Evolutionary conservation across 2,888 invertebrate species (phyloP).

Genomic region (Mythimna albipuncta): DNA sequence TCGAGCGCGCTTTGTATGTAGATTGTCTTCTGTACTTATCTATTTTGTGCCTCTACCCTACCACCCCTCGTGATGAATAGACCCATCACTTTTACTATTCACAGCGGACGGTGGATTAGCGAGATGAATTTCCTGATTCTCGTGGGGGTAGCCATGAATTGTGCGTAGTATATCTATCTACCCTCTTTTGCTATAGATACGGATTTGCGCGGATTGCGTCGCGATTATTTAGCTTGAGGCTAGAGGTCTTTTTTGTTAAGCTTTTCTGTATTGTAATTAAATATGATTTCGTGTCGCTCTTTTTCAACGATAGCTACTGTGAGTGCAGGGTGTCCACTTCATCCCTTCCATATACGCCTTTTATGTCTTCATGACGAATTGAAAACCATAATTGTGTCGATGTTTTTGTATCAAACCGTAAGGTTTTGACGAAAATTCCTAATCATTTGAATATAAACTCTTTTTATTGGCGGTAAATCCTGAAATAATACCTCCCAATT

Average conservation of each 20-base stretch:
- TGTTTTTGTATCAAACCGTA: too few relatives aligned
- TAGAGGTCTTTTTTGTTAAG: slow-evolving; percentile 35
- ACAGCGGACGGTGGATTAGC: slow-evolving; percentile 86
- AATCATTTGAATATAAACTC: too few relatives aligned
- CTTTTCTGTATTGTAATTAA: slow-evolving; percentile 39
- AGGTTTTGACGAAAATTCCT: too few relatives aligned
- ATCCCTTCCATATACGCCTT: background rate
- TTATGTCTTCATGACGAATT: background rate
- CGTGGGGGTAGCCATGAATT: slow-evolving; percentile 77
- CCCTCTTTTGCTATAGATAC: slow-evolving; percentile 71
- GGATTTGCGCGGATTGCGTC: slow-evolving; percentile 78
- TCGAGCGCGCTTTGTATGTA: too few relatives aligned
- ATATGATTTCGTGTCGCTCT: slow-evolving; percentile 18
- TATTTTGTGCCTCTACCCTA: slow-evolving; percentile 42
- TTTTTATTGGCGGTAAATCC: too few relatives aligned
- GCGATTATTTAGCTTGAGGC: slow-evolving; percentile 70
- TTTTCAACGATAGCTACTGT: background rate
- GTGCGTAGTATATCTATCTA: slow-evolving; percentile 71
- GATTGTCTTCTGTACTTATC: too few relatives aligned
- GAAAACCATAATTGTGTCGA: too few relatives aligned
- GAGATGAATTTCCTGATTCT: slow-evolving; percentile 88
- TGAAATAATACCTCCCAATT: too few relatives aligned
- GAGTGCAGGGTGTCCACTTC: background rate
- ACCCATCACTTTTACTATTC: slow-evolving; percentile 90
- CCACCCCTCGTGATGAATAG: slow-evolving; percentile 81